Conservation (phyloP, 2,797 vertebrate species). For the Anomalospiza imberbis region DNA sequence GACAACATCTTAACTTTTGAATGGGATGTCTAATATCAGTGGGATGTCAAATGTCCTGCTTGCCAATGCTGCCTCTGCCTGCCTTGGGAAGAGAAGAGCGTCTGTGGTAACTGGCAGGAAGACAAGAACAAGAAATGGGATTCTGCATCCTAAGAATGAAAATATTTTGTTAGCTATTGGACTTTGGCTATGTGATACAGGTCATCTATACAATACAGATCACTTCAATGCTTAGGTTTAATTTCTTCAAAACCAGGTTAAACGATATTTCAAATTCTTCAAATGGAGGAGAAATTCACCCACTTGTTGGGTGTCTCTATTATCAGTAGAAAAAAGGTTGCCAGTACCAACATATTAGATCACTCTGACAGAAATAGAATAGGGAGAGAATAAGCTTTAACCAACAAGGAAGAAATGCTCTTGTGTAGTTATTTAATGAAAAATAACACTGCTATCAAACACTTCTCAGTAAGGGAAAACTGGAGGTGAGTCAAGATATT, state of each 20-base stretch:
- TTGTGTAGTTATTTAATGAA: not conserved
- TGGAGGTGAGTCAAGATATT: not conserved
- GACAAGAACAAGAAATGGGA: not conserved
- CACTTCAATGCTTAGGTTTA: not conserved
- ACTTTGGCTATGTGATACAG: not conserved
- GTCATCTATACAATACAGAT: not conserved
- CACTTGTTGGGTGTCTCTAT: not conserved
- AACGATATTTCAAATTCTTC: not conserved
- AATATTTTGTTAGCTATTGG: not conserved
- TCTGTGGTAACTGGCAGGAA: not conserved
- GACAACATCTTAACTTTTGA: not conserved
- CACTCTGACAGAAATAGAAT: not conserved
- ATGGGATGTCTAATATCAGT: fast-evolving
- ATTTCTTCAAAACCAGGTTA: not conserved
- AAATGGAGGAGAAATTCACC: not conserved
- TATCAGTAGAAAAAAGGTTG: not conserved
- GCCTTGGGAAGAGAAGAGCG: not conserved
- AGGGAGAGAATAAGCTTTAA: not conserved
- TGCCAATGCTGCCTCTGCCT: fast-evolving
- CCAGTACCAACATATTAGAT: not conserved
- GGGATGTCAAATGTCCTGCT: not conserved
- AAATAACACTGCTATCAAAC: not conserved
- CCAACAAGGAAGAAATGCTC: not conserved
- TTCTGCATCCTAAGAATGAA: not conserved
- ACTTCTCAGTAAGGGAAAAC: not conserved